Base-by-base conservation (phyloP, 2,888 invertebrate genomes). In the Hypselothyrea guttata region DNA sequence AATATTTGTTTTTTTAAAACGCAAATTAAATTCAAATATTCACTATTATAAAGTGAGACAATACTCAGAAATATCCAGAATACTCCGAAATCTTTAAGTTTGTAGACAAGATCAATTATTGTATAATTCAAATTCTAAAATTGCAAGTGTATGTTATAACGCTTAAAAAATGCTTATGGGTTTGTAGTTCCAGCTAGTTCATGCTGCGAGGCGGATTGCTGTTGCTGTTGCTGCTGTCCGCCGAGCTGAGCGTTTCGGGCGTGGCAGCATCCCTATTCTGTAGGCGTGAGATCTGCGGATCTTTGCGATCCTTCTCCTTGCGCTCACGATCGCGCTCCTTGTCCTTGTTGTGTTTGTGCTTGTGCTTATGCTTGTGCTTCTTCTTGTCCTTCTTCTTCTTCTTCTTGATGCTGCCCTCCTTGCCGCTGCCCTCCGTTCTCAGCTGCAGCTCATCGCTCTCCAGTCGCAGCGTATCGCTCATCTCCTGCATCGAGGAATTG, bases 351-450 rank as follows among this genome's bases (percentile, higher is more conserved):
- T 97, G 96, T 88, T 97, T 97, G 90, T 97, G 93, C 84, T 94
- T 94, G 82, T 95, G 93, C 79, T 95, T 94, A 30, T 94, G 93
- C 77, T 95, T 94, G 77, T 95, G 94, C 35, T 94, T 94, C 79
- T 95, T 94, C 87, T 95, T 94, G 89, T 94, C 93, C 90, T 95
- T 95, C 41, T 94, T 94, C 79, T 95, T 94, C 88, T 94, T 94
- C 90, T 94, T 94, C 89, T 93, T 93, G 30, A 89, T 89, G 1
- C 86, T 76, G 33, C 88, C 88, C 89, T 94, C 94, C 89, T 93
- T 93, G 30, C 89, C 89, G 1, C 86, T 76, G 31, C 88, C 88
- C 59, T 93, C 93, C 37, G 91, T 90, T 63, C 93, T 93, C 7
- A 92, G 91, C 76, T 92, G 92, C 42, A 66, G 46, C 12, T 87